Percentiles rank a stretch among this genome's conserved stretches.
Evolutionary conservation across 2,797 vertebrate species (phyloP).

Genomic region (Apogon talboti): DNA sequence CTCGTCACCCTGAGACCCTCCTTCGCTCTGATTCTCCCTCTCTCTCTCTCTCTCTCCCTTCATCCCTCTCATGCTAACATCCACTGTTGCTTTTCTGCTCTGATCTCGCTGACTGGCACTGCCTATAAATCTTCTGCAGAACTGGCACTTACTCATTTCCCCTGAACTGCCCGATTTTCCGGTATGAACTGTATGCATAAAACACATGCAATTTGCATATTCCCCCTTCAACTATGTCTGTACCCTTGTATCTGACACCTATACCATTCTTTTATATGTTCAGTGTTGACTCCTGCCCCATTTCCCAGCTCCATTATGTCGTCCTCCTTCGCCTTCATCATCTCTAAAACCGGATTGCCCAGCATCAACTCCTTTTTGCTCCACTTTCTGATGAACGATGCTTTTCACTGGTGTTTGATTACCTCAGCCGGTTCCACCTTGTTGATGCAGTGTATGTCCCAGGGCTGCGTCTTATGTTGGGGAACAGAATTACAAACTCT

Average conservation of each 20-base stretch:
- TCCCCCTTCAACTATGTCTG: neutral
- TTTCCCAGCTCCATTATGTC: neutral
- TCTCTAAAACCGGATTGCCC: neutral
- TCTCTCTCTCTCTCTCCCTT: constrained; percentile 3
- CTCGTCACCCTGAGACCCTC: constrained; percentile 8
- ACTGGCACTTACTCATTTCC: constrained; percentile 1
- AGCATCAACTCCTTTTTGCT: neutral
- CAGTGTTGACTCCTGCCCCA: neutral
- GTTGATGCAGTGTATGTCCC: neutral
- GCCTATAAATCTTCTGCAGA: constrained; percentile 16
- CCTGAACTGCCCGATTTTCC: neutral
- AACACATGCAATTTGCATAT: neutral
- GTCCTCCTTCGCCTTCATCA: neutral
- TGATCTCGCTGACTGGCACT: constrained; percentile 24
- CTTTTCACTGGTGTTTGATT: constrained; percentile 39
- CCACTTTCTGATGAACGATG: constrained; percentile 24
- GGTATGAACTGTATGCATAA: constrained; percentile 10
- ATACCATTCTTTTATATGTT: neutral
- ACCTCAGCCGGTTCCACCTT: constrained; percentile 15
- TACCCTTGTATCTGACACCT: neutral
- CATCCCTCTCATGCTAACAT: neutral
- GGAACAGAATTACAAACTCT: constrained; percentile 12
- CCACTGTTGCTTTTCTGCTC: constrained; percentile 1
- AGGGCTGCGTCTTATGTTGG: constrained; percentile 1
- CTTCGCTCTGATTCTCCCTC: neutral